Evolutionary conservation across 2,888 invertebrate genomes (phyloP), one percentile per base, ranked within the genome.

Genomic region (Drosophila formosana): DNA sequence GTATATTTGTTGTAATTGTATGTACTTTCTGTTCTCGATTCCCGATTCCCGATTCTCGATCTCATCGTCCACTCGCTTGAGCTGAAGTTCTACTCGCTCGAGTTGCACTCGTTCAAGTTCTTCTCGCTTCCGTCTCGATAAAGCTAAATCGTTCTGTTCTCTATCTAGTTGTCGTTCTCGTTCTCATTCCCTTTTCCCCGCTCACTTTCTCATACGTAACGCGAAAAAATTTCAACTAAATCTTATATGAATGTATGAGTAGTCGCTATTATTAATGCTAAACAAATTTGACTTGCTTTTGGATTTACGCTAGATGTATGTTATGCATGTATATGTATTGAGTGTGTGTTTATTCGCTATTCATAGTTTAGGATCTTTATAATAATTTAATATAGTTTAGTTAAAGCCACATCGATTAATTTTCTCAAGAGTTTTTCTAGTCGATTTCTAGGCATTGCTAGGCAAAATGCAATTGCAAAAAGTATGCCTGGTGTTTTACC

Each of bases 381-480:
- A 46, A 18, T 26, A 4, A 56, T 56, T 28, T 49, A 26, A 43
- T 80, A 55, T 76, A 55, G 82, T 80, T 80, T 74, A 71, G 64
- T 88, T 86, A 86, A 86, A 86, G 86, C 86, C 86, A 86, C 89
- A 89, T 89, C 75, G 76, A 89, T 72, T 77, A 85, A 75, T 73
- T 73, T 73, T 77, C n/a, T 79, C n/a, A 74, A 71, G 78, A 64
- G 66, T 72, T 70, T 58, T 64, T 70, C 69, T 66, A 64, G 63
- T 64, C 63, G 49, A 55, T 51, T 67, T 60, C 65, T 72, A 55
- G 77, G 73, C 77, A 55, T 51, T 69, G 57, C 65, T 77, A 57
- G 77, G 73, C 77, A 74, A 50, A 53, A 49, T 74, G 75, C 75
- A 51, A 55, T 60, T 55, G 71, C 75, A 66, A 74, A 77, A 66